phyloP scores from a whole-genome alignment of 1,140 invertebrate genomes.

The Antheraea mylitta region DNA sequence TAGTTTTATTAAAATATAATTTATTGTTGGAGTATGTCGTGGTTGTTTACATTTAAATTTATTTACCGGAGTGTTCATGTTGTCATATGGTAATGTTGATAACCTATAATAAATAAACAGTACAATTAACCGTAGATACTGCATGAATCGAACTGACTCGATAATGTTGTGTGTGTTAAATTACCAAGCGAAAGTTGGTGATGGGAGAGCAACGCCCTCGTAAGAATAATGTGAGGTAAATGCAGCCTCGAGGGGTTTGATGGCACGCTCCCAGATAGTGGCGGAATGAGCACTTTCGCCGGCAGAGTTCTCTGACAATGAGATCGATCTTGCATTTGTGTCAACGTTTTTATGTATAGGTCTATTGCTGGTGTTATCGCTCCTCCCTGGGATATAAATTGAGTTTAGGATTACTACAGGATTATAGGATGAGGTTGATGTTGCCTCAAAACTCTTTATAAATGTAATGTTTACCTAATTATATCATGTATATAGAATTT shows the following conservation, averaged over 20 bases:
- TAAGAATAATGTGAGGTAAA: constrained; percentile 14
- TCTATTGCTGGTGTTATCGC: not conserved
- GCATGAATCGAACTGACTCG: not conserved
- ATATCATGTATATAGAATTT: no score
- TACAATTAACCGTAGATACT: no score
- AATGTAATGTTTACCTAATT: no score
- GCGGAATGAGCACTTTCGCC: constrained; percentile 4
- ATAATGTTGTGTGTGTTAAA: not conserved
- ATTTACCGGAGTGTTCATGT: no score
- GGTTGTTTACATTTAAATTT: no score
- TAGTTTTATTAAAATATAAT: no score
- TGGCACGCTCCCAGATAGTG: constrained; percentile 6
- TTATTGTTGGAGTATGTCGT: no score
- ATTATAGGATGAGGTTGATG: no score
- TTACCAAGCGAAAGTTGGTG: not conserved
- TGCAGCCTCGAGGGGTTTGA: constrained; percentile 13
- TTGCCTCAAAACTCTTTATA: no score
- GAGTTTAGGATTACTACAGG: no score
- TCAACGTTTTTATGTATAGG: not conserved
- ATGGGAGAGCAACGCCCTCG: constrained; percentile 16
- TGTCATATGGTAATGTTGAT: no score
- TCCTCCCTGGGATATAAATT: not conserved
- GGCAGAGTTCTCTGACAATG: not conserved
- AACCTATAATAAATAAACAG: no score
- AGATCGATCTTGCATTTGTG: not conserved